phyloP scores from a whole-genome alignment of 2,113 vertebrate species.

The Calonectris borealis region DNA sequence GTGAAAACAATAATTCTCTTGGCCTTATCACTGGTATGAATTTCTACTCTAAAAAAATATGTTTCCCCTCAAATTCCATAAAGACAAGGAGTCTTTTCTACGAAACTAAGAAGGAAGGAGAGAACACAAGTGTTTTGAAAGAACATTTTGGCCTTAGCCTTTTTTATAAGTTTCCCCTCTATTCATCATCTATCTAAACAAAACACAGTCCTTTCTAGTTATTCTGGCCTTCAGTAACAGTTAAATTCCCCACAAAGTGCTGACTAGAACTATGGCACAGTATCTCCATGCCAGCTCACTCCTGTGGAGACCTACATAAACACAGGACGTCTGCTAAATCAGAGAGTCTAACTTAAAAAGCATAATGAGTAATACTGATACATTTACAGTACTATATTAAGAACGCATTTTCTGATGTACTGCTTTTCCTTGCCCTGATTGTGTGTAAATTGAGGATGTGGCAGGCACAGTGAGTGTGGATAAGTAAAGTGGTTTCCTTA shows the following conservation, averaged over 20 bases:
- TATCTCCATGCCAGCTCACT: background rate
- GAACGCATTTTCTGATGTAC: background rate
- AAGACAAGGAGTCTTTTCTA: background rate
- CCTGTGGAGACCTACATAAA: background rate
- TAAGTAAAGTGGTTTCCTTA: constrained; percentile 60
- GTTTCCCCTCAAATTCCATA: background rate
- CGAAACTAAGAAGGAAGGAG: background rate
- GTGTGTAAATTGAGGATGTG: background rate
- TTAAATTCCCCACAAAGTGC: background rate
- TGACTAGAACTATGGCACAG: background rate
- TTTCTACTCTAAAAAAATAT: background rate
- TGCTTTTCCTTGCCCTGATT: background rate
- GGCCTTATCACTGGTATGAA: background rate
- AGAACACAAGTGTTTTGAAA: background rate
- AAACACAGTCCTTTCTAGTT: background rate
- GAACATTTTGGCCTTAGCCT: background rate
- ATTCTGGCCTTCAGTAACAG: background rate
- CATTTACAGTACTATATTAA: background rate
- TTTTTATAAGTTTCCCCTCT: background rate
- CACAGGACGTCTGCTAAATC: background rate
- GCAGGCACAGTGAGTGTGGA: background rate
- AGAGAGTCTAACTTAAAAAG: background rate
- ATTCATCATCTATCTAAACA: background rate
- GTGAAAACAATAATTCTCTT: background rate
- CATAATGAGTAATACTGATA: background rate